Evolutionary conservation across 2,113 vertebrate species (phyloP), one percentile per base, ranked within the genome.

Genomic region (Nesoenas mayeri): DNA sequence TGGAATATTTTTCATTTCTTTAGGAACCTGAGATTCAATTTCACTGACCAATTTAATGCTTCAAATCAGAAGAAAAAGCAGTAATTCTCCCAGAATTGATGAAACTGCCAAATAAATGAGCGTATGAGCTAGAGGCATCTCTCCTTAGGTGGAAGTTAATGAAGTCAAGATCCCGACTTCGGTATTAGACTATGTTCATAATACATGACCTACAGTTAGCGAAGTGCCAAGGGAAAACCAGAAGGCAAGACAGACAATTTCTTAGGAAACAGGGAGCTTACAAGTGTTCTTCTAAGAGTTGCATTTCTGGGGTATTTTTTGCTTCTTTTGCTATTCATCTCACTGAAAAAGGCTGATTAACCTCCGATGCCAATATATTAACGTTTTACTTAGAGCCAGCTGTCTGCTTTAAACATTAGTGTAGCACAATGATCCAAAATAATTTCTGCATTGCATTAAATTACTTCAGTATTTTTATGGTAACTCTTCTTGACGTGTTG

Each of bases 101-200:
- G 81, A 75, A 95, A 95, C 64, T 91, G 89, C 75, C 92, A 93
- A 91, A 93, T 47, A 60, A 95, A 97, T 57, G 67, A 96, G 69
- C 3, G 0, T 56, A 89, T 84, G 82, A 92, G 85, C 83, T 67
- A 72, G 72, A 93, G 79, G 73, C 90, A 88, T 74, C 65, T 80
- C 69, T 93, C 75, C 77, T 96, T 72, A 86, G 77, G 61, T 89
- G 14, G 38, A 83, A 96, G 72, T 88, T 96, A 96, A 94, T 96
- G 95, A 95, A 94, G 85, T 72, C 75, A 57, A 84, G 71, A 95
- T 79, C 75, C 61, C 84, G 65, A 83, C 71, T 88, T 91, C 11
- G 11, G 74, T 51, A 85, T 93, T 88, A 95, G 79, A 83, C 62
- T 53, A 53, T 29, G 79, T 90, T 96, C 85, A 80, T 95, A 92